Base-by-base conservation (phyloP, 2,888 invertebrate genomes). In the Drosophila aldrichi region DNA sequence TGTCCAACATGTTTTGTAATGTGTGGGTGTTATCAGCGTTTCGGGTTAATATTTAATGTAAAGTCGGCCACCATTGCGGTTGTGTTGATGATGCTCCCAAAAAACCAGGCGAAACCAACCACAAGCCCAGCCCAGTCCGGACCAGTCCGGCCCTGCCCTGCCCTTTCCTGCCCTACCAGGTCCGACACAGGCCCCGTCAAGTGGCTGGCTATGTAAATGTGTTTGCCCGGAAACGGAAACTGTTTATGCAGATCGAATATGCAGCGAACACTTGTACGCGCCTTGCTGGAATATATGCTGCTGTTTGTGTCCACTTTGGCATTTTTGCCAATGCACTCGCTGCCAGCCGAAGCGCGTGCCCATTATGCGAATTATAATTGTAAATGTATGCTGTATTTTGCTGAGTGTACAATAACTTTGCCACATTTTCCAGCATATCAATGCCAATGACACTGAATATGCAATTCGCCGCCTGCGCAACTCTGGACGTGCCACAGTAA, bases 41-140 rank as follows among this genome's bases (percentile, higher is more conserved):
- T 79, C 79, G 87, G 76, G 81, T 90, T 91, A 89, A 88, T 91
- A 87, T 90, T 89, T 91, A 89, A 90, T 91, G 82, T 66, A 89
- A 85, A 80, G 60, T 51, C 67, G 80, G 64, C 71, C 79, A 65
- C 49, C 67, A 49, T 58, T 70, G 81, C 65, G 84, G 81, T 74
- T 48, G 68, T 71, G 69, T 61, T 80, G 75, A 82, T 86, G 83
- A 59, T 82, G 83, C 29, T 41, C 63, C 51, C 57, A 48, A 40
- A 40, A 48, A 34, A 32, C 36, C 49, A 40, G 54, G 16, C 12
- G 54, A 6, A 12, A 3, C 54, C 48, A 14, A 38, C 44, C 29
- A 16, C 44, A 18, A 25, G 49, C 38, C 36, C 63, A 25, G 41
- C 22, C 22, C 43, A 46, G 40, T n/a, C n/a, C n/a, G n/a, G n/a